phyloP scores from a whole-genome alignment of 2,888 invertebrate species.

The Augochlorella aurata region DNA sequence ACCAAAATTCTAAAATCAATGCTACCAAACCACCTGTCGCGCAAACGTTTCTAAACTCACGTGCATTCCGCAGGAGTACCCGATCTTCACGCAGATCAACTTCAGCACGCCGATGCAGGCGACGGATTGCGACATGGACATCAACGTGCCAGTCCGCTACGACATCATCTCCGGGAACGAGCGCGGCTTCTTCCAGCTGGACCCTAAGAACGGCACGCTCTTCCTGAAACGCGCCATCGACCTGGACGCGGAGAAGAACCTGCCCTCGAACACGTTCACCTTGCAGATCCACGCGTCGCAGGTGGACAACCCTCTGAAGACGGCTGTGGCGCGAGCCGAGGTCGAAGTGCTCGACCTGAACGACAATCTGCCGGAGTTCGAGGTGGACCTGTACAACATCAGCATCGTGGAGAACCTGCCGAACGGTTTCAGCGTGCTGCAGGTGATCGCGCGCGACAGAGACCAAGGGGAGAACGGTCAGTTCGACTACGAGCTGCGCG shows the following conservation, averaged over 20 bases:
- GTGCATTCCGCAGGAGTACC: slow-evolving; percentile 82
- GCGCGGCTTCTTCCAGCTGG: slow-evolving; percentile 88
- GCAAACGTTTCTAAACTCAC: background rate
- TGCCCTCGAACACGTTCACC: slow-evolving; percentile 91
- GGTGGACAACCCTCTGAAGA: slow-evolving; percentile 89
- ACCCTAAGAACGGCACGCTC: slow-evolving; percentile 88
- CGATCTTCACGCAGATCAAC: slow-evolving; percentile 87
- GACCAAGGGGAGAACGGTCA: slow-evolving; percentile 94
- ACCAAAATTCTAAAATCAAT: no score
- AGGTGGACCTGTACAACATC: slow-evolving; percentile 94
- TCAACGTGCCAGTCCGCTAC: slow-evolving; percentile 89
- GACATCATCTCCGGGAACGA: slow-evolving; percentile 92
- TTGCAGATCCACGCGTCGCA: slow-evolving; percentile 91
- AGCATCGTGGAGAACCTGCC: slow-evolving; percentile 96
- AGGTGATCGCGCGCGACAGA: slow-evolving; percentile 89
- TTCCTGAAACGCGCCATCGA: slow-evolving; percentile 92
- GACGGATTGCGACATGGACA: slow-evolving; percentile 90
- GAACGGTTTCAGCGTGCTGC: slow-evolving; percentile 88
- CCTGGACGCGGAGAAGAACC: slow-evolving; percentile 87
- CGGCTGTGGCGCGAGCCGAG: slow-evolving; percentile 89
- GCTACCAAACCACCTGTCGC: background rate
- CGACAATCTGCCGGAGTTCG: slow-evolving; percentile 93
- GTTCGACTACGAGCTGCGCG: slow-evolving; percentile 90
- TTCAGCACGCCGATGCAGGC: slow-evolving; percentile 90
- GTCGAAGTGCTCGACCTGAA: slow-evolving; percentile 90